Base-by-base conservation (phyloP, 2,797 vertebrate genomes). In the Pangasius djambal region DNA sequence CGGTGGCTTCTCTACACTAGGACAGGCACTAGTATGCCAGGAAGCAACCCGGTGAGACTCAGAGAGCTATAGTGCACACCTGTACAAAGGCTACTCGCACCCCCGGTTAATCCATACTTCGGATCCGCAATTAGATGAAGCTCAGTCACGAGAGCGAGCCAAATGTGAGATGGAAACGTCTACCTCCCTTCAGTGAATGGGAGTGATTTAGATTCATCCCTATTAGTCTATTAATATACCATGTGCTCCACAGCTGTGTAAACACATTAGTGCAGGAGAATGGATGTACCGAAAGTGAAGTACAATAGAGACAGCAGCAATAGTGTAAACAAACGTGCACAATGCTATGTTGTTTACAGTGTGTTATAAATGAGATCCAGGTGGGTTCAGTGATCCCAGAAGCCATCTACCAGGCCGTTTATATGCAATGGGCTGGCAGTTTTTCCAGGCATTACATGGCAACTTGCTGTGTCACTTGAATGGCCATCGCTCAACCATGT, bases 181-280 rank as follows among this genome's bases (percentile, higher is more conserved):
- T 50, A 59, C 67, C n/a, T 63, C 81, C 40, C 31, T 77, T 44
- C 72, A 22, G 59, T 52, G 72, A 55, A 48, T 16, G 31, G 12
- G 8, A 83, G 31, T 83, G 69, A 87, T 70, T 87, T 55, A 75
- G 67, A 89, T 89, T 78, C 25, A 77, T 67, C 57, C 79, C 59
- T 87, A 77, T 87, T 89, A 83, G 63, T 83, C 78, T 87, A 77
- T 82, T 87, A 74, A 77, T 84, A 89, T 77, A 87, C 16, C 48
- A 4, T 57, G 67, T 83, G 59, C 69, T 57, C 72, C 83, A 86
- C 88, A 89, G 85, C 88, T 89, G 88, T 83, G 88, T 48, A 89
- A 86, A 89, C 85, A 86, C 78, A 86, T 82, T 86, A 89, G 88
- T 22, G 74, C 83, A 40, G 78, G 69, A 81, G 82, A 85, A 88